A percentile compares a stretch with the other conserved stretches of the same genome.
Conservation (phyloP, 1,140 invertebrate species). For the Onthophagus taurus region DNA sequence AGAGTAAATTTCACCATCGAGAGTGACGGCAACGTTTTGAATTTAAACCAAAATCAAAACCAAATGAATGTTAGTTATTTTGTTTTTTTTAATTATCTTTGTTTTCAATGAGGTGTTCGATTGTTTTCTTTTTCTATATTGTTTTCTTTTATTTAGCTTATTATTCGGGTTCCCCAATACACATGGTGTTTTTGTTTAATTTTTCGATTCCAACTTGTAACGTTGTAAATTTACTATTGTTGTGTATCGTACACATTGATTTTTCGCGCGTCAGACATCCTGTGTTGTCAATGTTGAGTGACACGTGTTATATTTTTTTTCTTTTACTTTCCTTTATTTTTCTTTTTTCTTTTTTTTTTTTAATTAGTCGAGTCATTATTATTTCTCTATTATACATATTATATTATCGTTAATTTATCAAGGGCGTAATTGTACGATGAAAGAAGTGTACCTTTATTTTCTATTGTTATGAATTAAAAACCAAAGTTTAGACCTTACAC, state of each 20-base stretch:
- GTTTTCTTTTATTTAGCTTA: slow-evolving; percentile 11
- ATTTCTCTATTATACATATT: slow-evolving; percentile 11
- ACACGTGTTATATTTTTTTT: slow-evolving; percentile 33
- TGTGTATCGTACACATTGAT: slow-evolving; percentile 34
- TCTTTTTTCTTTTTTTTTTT: too few species aligned
- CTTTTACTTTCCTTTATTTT: slow-evolving; percentile 21
- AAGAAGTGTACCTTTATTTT: slow-evolving; percentile 38
- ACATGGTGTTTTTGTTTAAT: slow-evolving; percentile 12
- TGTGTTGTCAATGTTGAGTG: slow-evolving; percentile 37
- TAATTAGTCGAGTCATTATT: slow-evolving; percentile 10
- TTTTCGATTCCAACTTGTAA: slow-evolving; percentile 22
- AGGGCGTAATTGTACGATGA: slow-evolving; percentile 29
- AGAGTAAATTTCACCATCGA: too few species aligned
- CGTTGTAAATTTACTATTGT: too few species aligned
- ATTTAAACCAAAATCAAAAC: slow-evolving; percentile 11
- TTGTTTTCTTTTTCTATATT: slow-evolving; percentile 18
- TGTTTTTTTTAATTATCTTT: slow-evolving; percentile 25
- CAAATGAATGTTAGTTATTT: slow-evolving; percentile 19
- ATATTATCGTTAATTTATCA: slow-evolving; percentile 27
- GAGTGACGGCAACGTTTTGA: slow-evolving; percentile 33
- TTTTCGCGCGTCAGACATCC: slow-evolving; percentile 31
- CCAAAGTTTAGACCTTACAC: slow-evolving; percentile 34
- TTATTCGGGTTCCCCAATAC: neutral
- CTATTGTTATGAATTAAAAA: slow-evolving; percentile 35
- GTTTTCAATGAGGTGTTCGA: slow-evolving; percentile 16